A percentile compares a stretch with the other conserved stretches of the same genome.
Evolutionary conservation across 2,113 vertebrate genomes (phyloP).

Genomic region (Petrocephalus microphthalmus): DNA sequence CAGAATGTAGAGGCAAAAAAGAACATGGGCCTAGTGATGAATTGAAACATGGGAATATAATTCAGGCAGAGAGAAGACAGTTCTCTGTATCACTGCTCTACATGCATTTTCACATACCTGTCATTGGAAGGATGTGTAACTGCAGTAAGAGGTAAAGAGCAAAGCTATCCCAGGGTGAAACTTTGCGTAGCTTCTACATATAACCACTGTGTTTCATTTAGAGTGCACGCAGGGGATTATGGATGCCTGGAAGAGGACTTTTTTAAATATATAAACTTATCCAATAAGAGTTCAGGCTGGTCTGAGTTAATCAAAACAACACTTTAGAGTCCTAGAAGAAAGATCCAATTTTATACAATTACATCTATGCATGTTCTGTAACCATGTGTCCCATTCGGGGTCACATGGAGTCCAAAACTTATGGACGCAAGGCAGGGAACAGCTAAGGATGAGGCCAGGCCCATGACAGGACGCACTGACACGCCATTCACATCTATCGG

Average conservation of each 20-base stretch:
- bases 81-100: not conserved
- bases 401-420: too few relatives aligned
- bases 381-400: too few relatives aligned
- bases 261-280: not conserved
- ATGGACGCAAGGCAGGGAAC: too few relatives aligned
- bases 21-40: not conserved
- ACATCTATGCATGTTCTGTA: not conserved
- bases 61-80: not conserved
- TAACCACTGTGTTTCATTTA: not conserved
- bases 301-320: not conserved
- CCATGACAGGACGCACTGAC: not conserved
- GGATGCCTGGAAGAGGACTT: not conserved
- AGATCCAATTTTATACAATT: not conserved
- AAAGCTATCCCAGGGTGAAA: not conserved
- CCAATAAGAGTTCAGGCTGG: not conserved
- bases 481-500: not conserved
- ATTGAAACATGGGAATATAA: not conserved
- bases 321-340: not conserved
- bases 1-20: not conserved
- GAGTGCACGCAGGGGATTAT: not conserved
- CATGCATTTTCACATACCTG: conserved; percentile 1
- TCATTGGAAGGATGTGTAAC: not conserved
- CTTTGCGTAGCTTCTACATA: not conserved
- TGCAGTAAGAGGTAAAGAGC: not conserved
- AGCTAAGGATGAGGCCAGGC: too few relatives aligned